Percentiles rank a stretch among this genome's conserved stretches.
Conservation (phyloP, 1,140 invertebrate species). For the Tribolium castaneum region DNA sequence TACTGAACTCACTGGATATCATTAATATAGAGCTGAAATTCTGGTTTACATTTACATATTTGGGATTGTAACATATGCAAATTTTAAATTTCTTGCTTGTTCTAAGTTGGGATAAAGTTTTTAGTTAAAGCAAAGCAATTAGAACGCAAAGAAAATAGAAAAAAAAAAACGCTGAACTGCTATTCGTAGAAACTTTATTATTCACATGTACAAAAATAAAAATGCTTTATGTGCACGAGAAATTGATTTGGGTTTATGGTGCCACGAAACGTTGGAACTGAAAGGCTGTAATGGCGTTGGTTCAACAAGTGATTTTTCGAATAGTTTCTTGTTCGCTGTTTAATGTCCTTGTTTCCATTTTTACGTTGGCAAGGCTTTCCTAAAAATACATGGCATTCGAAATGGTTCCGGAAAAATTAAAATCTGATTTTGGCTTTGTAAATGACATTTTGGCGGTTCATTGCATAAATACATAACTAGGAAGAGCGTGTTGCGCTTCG, state of each 20-base stretch:
- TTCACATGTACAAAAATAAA: not conserved
- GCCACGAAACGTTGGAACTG: not conserved
- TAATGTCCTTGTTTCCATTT: no score
- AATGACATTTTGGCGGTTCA: slow-evolving; percentile 24
- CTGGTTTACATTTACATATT: not conserved
- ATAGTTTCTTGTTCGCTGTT: no score
- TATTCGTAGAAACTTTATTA: not conserved
- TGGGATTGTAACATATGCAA: no score
- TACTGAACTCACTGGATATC: not conserved
- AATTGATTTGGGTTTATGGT: not conserved
- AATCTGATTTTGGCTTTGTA: not conserved
- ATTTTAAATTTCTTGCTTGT: no score
- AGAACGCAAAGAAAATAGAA: no score
- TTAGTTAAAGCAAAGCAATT: no score
- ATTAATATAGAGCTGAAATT: not conserved
- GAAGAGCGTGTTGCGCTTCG: slow-evolving; percentile 16
- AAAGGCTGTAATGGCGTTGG: no score
- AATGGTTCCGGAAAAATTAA: slow-evolving; percentile 24
- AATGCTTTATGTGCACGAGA: not conserved
- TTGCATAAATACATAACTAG: slow-evolving; percentile 21
- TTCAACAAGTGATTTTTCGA: no score
- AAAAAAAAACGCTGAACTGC: not conserved
- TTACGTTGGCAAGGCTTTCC: not conserved
- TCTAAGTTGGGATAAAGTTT: no score
- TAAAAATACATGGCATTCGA: not conserved